A percentile compares a stretch with the other conserved stretches of the same genome.
Evolutionary conservation across 2,113 vertebrate species (phyloP).

Genomic region (Theropithecus gelada): DNA sequence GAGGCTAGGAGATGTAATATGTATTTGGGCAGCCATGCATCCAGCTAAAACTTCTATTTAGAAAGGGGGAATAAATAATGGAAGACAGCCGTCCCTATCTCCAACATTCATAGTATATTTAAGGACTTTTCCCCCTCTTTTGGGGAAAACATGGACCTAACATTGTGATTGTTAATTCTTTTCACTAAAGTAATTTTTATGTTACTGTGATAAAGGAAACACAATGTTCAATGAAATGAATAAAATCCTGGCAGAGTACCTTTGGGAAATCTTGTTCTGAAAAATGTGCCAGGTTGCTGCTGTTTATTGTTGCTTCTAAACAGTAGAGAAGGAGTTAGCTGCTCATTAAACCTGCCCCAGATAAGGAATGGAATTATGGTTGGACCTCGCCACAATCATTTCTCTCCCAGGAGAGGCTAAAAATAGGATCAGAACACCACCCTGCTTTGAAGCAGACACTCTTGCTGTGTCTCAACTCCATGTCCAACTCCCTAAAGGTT

Average conservation of each 20-base stretch:
- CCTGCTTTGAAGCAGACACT: constrained; percentile 7
- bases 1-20: background rate
- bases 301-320: background rate
- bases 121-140: background rate
- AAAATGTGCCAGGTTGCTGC: background rate
- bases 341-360: background rate
- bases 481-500: background rate
- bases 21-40: background rate
- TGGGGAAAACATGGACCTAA: constrained; percentile 21
- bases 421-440: background rate
- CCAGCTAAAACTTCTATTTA: background rate
- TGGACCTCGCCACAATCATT: background rate
- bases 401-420: background rate
- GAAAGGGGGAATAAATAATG: background rate
- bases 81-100: background rate
- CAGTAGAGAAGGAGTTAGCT: background rate
- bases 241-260: background rate
- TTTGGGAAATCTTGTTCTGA: background rate
- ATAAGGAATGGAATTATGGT: background rate
- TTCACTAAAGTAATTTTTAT: background rate
- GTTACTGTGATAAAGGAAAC: background rate
- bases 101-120: background rate
- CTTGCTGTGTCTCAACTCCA: background rate
- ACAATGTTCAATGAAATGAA: background rate
- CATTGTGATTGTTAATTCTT: background rate